Evolutionary conservation across 2,888 invertebrate species (phyloP).

Genomic region (Electrophaes corylata): DNA sequence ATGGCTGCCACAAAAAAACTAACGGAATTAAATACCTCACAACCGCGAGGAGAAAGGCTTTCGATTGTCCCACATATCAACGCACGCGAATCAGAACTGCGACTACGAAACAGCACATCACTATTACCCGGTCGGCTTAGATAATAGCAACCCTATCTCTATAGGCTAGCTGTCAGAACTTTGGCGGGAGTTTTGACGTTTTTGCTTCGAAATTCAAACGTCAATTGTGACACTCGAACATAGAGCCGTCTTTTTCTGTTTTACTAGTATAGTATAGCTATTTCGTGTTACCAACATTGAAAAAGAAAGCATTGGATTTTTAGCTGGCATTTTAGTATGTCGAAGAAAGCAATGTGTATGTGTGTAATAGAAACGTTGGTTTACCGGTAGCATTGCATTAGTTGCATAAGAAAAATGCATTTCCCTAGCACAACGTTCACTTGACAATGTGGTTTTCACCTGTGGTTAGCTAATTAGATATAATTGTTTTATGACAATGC

Average conservation of each 20-base stretch:
- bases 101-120: constrained; percentile 65
- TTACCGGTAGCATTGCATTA: constrained; percentile 74
- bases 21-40: constrained; percentile 84
- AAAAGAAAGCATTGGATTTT: constrained; percentile 82
- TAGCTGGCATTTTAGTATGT: constrained; percentile 76
- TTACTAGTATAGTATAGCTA: constrained; percentile 43
- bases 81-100: constrained; percentile 72
- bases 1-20: constrained; percentile 82
- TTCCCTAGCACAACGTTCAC: constrained; percentile 60
- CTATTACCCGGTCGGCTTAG: constrained; percentile 49
- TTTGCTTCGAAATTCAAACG: constrained; percentile 44
- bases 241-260: constrained; percentile 56
- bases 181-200: constrained; percentile 64
- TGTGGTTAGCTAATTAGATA: constrained; percentile 22
- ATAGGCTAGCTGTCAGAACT: constrained; percentile 57
- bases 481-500: constrained; percentile 10
- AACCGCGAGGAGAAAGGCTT: constrained; percentile 82
- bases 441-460: constrained; percentile 43
- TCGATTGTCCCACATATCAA: constrained; percentile 83
- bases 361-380: constrained; percentile 80
- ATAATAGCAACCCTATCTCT: constrained; percentile 61
- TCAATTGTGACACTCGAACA: constrained; percentile 51
- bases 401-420: constrained; percentile 82
- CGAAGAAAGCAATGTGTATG: constrained; percentile 82
- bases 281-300: constrained; percentile 73